These are phyloP conservation scores for Tinea pellionella DNA, from an alignment of 2,888 invertebrate species.

Conservation along the genomic window DNA sequence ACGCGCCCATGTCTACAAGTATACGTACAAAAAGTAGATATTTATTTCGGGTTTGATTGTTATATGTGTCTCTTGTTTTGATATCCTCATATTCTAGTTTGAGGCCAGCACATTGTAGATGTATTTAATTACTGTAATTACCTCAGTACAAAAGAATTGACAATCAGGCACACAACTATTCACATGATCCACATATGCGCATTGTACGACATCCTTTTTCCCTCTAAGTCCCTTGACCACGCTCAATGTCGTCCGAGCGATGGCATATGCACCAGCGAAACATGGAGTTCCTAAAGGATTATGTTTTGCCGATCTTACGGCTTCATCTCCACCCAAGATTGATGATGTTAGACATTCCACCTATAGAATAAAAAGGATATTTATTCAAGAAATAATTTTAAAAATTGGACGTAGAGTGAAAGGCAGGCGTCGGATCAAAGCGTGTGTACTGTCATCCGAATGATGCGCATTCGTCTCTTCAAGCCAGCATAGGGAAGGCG, in stretches of 20 bases:
- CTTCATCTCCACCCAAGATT: slow-evolving; percentile 50
- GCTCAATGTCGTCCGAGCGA: slow-evolving; percentile 48
- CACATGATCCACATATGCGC: slow-evolving; percentile 49
- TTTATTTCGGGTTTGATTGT: no score
- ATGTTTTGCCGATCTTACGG: slow-evolving; percentile 42
- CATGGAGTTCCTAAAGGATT: slow-evolving; percentile 37
- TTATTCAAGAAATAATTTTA: no score
- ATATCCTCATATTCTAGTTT: no score
- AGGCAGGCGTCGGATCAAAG: no score
- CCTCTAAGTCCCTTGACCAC: slow-evolving; percentile 51
- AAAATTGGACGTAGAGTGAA: no score
- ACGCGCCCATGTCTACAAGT: no score
- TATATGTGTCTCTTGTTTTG: no score
- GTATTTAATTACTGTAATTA: slow-evolving; percentile 17
- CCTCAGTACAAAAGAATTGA: slow-evolving; percentile 53
- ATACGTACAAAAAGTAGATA: no score
- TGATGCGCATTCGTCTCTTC: no score
- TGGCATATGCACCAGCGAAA: slow-evolving; percentile 50
- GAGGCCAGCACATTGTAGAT: no score
- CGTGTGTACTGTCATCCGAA: no score
- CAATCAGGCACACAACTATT: slow-evolving; percentile 49
- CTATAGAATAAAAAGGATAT: slow-evolving; percentile 25
- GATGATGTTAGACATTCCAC: slow-evolving; percentile 53
- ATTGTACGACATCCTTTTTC: slow-evolving; percentile 35
- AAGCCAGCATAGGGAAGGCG: no score